Evolutionary conservation across 2,113 vertebrate species (phyloP), one percentile per base, ranked within the genome.

Genomic region (Coryphaenoides rupestris): DNA sequence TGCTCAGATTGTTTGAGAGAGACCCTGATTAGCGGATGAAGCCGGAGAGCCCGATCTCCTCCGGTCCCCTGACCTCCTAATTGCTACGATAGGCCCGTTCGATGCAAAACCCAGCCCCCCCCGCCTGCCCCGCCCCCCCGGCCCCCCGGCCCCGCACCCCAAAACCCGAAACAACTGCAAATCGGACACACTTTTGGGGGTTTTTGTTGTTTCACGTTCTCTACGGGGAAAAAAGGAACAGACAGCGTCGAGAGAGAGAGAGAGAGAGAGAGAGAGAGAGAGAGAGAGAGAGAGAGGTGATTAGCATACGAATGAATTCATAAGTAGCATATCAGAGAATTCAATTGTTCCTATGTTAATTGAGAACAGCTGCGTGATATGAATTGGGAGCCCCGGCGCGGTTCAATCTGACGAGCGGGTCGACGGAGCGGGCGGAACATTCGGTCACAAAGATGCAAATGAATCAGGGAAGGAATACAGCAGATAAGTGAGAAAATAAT

Each of bases 1-100:
- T 89, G 89, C 89, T 89, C 85, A 88, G 86, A 90, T 92, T 88
- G 89, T 90, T 87, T 90, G 85, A 88, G 89, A 87, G 79, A 78
- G 84, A 75, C 80, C 73, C 68, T 87, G 89, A 91, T 91, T 90
- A 90, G 85, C 72, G 75, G 81, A 84, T 83, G 83, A 83, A 80
- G 84, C 83, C 66, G 73, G 83, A 80, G 84, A 84, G 84, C 86
- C 80, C 83, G 89, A 89, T 85, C 82, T 70, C 63, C 69, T 68
- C 66, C 78, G 83, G 84, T 87, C 83, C 70, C 33, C 63, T 77
- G 83, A 84, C 84, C 85, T 77, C 53, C 76, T 87, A 86, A 87
- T 89, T 77, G 75, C 72, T n/a, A n/a, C n/a, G n/a, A 56, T 58
- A 70, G 70, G 84, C 73, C 82, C 77, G 89, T 89, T 90, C 67